Conservation (phyloP, 2,888 invertebrate species). For the Chrysolina oricalcia region DNA sequence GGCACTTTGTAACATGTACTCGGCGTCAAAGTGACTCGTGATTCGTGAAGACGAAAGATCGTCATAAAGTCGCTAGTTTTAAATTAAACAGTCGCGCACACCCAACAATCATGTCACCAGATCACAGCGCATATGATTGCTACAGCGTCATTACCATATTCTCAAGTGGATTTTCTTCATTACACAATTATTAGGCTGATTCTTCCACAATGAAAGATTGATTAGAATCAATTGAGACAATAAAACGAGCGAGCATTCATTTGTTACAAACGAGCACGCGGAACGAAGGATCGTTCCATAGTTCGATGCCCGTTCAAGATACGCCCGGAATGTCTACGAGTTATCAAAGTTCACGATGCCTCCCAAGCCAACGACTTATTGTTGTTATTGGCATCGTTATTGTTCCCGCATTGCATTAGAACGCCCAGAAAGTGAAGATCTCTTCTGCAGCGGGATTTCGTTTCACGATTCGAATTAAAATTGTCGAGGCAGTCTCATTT, state of each 20-base stretch:
- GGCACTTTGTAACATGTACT: no score
- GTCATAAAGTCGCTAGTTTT: no score
- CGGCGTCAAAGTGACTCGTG: no score
- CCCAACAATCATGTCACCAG: no score
- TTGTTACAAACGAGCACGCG: background rate
- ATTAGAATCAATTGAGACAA: conserved; percentile 9
- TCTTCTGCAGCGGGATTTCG: background rate
- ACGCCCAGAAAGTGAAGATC: background rate
- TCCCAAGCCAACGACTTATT: conserved; percentile 35
- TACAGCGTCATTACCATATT: background rate
- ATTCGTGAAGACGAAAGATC: no score
- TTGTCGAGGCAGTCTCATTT: no score
- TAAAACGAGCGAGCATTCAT: background rate
- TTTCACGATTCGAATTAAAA: no score
- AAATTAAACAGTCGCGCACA: no score
- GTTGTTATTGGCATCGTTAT: conserved; percentile 4
- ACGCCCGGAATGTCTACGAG: conserved; percentile 38
- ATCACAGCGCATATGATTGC: background rate
- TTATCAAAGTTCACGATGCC: conserved; percentile 40
- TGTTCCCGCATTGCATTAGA: background rate
- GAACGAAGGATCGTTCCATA: background rate
- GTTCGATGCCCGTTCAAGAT: conserved; percentile 7
- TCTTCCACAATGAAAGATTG: background rate
- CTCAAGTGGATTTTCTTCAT: background rate
- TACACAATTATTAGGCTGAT: background rate